phyloP scores from a whole-genome alignment of 2,888 invertebrate species.

The Icerya purchasi region DNA sequence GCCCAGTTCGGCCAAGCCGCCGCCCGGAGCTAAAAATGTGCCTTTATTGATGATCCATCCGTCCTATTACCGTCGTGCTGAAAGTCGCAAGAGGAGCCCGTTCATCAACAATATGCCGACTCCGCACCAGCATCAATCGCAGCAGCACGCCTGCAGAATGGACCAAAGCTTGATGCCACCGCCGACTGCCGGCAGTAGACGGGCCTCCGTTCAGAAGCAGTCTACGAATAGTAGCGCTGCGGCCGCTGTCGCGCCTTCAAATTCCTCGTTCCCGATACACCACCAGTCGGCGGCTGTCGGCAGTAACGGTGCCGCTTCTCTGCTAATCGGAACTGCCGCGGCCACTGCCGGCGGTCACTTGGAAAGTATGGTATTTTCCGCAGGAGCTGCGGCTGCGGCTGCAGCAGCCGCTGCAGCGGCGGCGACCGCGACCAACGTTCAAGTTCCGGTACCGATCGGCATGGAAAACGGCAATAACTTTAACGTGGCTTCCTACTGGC shows the following conservation, averaged over 20 bases:
- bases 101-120: constrained; percentile 60
- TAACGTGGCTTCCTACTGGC: neutral
- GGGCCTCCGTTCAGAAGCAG: neutral
- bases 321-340: neutral
- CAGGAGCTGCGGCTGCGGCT: neutral
- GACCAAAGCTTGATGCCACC: neutral
- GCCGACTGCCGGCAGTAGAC: neutral
- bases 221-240: neutral
- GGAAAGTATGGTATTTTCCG: neutral
- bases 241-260: neutral
- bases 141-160: neutral
- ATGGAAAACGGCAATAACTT: neutral
- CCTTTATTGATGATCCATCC: constrained; percentile 77
- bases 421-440: too few relatives aligned
- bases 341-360: neutral
- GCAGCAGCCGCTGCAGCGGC: too few relatives aligned
- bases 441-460: neutral
- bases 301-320: neutral
- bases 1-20: constrained; percentile 71
- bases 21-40: constrained; percentile 59
- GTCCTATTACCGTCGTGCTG: constrained; percentile 69
- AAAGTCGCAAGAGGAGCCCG: constrained; percentile 57
- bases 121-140: neutral
- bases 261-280: neutral
- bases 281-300: too few relatives aligned